phyloP scores from a whole-genome alignment of 2,113 vertebrate species.

The Peromyscus leucopus region DNA sequence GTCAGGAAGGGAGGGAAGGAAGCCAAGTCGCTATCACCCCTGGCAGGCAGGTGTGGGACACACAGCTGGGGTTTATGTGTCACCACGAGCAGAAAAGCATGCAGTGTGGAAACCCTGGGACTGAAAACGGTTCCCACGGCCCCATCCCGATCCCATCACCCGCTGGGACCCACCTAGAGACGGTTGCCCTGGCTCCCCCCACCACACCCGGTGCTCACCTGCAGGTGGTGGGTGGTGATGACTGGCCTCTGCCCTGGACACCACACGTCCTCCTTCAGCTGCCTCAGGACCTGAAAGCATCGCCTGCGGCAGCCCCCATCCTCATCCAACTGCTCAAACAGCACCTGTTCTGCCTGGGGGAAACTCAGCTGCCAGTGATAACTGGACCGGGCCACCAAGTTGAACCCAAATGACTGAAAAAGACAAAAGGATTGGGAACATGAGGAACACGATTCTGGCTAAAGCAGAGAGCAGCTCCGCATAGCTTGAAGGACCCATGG shows the following conservation, averaged over 20 bases:
- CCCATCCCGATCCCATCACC: background rate
- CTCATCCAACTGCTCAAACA: constrained; percentile 90
- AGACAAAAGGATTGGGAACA: background rate
- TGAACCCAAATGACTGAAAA: constrained; percentile 90
- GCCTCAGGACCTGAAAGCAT: constrained; percentile 89
- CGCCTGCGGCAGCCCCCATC: constrained; percentile 91
- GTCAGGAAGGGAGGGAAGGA: background rate
- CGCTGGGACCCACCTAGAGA: accelerated
- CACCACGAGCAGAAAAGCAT: accelerated
- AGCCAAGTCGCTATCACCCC: accelerated
- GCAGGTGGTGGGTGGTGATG: constrained; percentile 91
- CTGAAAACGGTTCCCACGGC: accelerated
- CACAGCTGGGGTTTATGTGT: accelerated
- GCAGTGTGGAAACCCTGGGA: no score
- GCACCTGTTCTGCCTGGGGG: constrained; percentile 88
- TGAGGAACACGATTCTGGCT: accelerated
- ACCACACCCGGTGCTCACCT: constrained; percentile 82
- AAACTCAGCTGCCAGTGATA: constrained; percentile 94
- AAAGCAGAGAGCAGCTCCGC: background rate
- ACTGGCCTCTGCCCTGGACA: constrained; percentile 90
- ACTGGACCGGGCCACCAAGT: constrained; percentile 89
- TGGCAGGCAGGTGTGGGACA: no score
- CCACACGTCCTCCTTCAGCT: constrained; percentile 92
- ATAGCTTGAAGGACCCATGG: accelerated
- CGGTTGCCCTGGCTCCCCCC: accelerated